Conservation (phyloP, 2,888 invertebrate species). For the Idaea dimidiata region DNA sequence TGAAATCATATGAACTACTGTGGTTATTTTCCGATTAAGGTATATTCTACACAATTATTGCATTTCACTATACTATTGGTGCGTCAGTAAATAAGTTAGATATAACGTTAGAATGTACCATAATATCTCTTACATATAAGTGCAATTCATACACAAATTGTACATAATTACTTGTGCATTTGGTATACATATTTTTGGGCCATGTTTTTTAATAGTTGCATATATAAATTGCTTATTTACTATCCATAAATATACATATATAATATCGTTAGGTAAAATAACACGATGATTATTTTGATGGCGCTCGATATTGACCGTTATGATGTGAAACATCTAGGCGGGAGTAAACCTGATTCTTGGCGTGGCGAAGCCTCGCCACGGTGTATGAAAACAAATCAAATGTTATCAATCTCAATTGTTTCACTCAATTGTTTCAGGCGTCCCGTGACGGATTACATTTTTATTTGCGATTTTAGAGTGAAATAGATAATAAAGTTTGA, state of each 20-base stretch:
- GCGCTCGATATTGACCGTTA: no score
- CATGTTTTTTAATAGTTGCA: slow-evolving; percentile 60
- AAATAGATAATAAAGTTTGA: no score
- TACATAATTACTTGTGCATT: slow-evolving; percentile 72
- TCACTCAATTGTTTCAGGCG: no score
- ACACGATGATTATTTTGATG: no score
- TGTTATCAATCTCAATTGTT: no score
- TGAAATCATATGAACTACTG: slow-evolving; percentile 1
- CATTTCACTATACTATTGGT: slow-evolving; percentile 62
- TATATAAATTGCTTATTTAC: slow-evolving; percentile 40
- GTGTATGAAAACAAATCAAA: no score
- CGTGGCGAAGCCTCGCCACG: no score
- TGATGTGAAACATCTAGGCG: no score
- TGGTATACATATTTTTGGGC: slow-evolving; percentile 76
- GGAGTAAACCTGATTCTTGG: no score
- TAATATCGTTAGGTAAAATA: no score
- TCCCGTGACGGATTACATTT: no score
- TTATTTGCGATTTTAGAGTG: no score
- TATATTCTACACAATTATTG: slow-evolving; percentile 47
- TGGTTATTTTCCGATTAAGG: slow-evolving; percentile 16
- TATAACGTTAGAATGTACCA: slow-evolving; percentile 40
- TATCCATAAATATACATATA: slow-evolving; percentile 6
- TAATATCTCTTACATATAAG: slow-evolving; percentile 49
- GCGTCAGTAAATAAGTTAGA: slow-evolving; percentile 45
- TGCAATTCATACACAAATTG: slow-evolving; percentile 58